Conservation (phyloP, 2,113 vertebrate species). For the Dascyllus trimaculatus region DNA sequence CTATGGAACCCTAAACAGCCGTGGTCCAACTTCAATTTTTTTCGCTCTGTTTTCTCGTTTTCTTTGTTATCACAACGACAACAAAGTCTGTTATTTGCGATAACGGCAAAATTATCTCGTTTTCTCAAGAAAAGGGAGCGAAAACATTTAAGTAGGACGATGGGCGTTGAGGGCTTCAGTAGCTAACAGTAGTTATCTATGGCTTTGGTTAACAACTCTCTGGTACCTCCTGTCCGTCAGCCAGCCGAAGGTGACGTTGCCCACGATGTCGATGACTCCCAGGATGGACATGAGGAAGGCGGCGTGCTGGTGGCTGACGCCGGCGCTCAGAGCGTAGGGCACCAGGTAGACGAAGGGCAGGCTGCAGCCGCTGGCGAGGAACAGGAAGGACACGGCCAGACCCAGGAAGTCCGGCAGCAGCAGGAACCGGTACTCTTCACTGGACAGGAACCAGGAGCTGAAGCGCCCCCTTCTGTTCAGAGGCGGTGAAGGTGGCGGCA, state of each 20-base stretch:
- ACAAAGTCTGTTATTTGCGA: too few relatives aligned
- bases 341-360: conserved; percentile 96
- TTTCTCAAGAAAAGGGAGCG: too few relatives aligned
- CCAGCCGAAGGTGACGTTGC: conserved; percentile 97
- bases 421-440: conserved; percentile 90
- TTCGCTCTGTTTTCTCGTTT: too few relatives aligned
- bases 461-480: conserved; percentile 28
- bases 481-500: neutral
- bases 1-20: too few relatives aligned
- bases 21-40: too few relatives aligned
- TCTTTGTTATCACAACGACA: too few relatives aligned
- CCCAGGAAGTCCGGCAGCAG: conserved; percentile 90
- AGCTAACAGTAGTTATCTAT: too few relatives aligned
- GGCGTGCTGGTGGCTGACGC: conserved; percentile 90
- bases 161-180: too few relatives aligned
- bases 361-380: conserved; percentile 95
- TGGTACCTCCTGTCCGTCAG: conserved; percentile 88
- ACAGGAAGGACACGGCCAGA: conserved; percentile 90
- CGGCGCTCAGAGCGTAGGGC: conserved; percentile 90
- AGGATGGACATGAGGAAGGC: conserved; percentile 96
- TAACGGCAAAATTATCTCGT: too few relatives aligned
- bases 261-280: conserved; percentile 93
- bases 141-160: too few relatives aligned
- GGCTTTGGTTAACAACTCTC: too few relatives aligned
- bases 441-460: conserved; percentile 73